Conservation (phyloP, 2,113 vertebrate species). For the Grammomys dolichurus region DNA sequence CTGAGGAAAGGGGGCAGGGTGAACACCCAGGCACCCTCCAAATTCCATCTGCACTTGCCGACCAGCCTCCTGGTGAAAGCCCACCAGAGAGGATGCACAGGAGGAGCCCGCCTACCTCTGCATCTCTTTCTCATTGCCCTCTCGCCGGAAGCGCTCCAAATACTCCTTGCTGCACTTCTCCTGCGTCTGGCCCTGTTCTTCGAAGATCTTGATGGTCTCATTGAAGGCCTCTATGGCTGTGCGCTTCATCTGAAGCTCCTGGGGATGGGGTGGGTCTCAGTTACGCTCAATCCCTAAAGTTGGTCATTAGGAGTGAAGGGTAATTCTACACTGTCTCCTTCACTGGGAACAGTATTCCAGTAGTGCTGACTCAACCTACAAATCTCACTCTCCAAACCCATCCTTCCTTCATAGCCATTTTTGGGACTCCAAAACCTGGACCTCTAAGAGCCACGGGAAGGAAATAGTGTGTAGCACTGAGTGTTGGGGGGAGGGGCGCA, state of each 20-base stretch:
- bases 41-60: not conserved
- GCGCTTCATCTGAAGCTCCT: constrained; percentile 93
- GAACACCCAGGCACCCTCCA: constrained; percentile 7
- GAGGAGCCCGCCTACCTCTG: constrained; percentile 85
- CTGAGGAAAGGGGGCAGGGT: constrained; percentile 65
- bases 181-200: constrained; percentile 91
- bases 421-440: not conserved
- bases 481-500: too few relatives aligned
- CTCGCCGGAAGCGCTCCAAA: constrained; percentile 89
- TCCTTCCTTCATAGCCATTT: not conserved
- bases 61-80: not conserved
- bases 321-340: not conserved
- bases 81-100: not conserved
- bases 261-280: not conserved
- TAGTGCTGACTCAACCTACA: not conserved
- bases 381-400: not conserved
- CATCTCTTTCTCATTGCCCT: constrained; percentile 91
- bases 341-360: not conserved
- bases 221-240: constrained; percentile 91
- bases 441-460: not conserved
- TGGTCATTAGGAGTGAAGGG: rapidly evolving
- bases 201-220: constrained; percentile 92
- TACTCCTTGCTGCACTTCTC: constrained; percentile 91
- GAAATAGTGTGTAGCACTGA: too few relatives aligned
- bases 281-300: not conserved